These are phyloP conservation scores for Eclectus roratus DNA, from an alignment of 2,113 vertebrate genomes.

Conservation along the genomic window DNA sequence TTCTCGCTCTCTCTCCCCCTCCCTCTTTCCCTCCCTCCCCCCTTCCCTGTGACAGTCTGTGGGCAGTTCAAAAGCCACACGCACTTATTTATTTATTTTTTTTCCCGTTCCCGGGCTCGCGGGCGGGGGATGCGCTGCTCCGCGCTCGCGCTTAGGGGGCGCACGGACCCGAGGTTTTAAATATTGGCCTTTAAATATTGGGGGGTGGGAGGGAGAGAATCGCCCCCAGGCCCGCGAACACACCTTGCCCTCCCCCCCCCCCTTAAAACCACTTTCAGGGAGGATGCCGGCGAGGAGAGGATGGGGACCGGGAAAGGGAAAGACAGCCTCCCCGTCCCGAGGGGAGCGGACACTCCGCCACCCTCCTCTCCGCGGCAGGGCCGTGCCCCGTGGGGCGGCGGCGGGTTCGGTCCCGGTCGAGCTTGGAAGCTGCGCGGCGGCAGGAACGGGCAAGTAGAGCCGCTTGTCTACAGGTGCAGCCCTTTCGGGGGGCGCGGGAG, in stretches of 20 bases:
- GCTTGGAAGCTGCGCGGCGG: not conserved
- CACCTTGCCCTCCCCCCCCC: not conserved
- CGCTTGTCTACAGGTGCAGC: not conserved
- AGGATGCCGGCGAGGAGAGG: not conserved
- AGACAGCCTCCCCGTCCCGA: not conserved
- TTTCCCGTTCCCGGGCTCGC: not conserved
- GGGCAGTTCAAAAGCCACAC: constrained; percentile 67
- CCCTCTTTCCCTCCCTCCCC: constrained; percentile 64
- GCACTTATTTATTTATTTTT: constrained; percentile 27
- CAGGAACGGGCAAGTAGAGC: not conserved
- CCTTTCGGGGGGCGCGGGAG: not conserved
- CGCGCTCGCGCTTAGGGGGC: constrained; percentile 42
- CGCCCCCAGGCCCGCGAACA: not conserved
- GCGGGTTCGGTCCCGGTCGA: not conserved
- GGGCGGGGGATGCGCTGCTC: not conserved
- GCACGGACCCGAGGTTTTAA: constrained; percentile 9
- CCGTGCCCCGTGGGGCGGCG: not conserved
- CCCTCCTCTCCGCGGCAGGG: not conserved
- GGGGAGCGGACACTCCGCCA: not conserved
- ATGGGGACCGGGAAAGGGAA: not conserved
- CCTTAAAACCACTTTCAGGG: not conserved
- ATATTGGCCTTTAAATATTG: not conserved
- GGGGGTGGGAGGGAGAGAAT: not conserved
- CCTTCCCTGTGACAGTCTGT: constrained; percentile 52
- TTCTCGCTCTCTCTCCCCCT: constrained; percentile 76